These are phyloP conservation scores for Agrotis puta DNA, from an alignment of 2,888 invertebrate species.

Conservation along the genomic window DNA sequence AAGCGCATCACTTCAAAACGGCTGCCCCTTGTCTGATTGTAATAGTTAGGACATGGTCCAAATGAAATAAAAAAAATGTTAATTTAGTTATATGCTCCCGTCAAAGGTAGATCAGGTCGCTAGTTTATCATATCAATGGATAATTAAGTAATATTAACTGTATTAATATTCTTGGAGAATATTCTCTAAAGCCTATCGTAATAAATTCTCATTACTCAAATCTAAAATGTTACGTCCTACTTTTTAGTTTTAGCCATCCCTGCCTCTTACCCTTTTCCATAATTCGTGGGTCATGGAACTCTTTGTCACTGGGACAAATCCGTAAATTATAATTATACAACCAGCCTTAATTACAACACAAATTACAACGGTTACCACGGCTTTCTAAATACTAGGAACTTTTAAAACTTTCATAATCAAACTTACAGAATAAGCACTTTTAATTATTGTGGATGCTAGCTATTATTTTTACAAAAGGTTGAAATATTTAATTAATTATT, in stretches of 20 bases:
- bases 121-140: too few species aligned
- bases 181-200: too few species aligned
- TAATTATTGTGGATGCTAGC: background rate
- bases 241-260: slow-evolving; percentile 9
- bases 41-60: too few species aligned
- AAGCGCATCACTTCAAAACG: too few species aligned
- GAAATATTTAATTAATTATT: slow-evolving; percentile 19
- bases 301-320: background rate
- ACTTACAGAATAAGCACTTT: background rate
- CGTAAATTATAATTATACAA: slow-evolving; percentile 16
- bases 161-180: too few species aligned
- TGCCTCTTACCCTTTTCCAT: background rate
- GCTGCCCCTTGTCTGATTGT: too few species aligned
- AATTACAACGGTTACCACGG: slow-evolving; percentile 1
- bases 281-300: background rate
- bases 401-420: slow-evolving; percentile 32
- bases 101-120: too few species aligned
- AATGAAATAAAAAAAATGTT: too few species aligned
- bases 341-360: slow-evolving; percentile 10
- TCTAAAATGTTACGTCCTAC: background rate
- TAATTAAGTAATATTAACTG: too few species aligned
- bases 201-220: background rate
- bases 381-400: slow-evolving; percentile 11
- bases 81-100: too few species aligned
- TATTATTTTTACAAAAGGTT: slow-evolving; percentile 21